phyloP scores from a whole-genome alignment of 2,113 vertebrate species.

The Dipodomys spectabilis region DNA sequence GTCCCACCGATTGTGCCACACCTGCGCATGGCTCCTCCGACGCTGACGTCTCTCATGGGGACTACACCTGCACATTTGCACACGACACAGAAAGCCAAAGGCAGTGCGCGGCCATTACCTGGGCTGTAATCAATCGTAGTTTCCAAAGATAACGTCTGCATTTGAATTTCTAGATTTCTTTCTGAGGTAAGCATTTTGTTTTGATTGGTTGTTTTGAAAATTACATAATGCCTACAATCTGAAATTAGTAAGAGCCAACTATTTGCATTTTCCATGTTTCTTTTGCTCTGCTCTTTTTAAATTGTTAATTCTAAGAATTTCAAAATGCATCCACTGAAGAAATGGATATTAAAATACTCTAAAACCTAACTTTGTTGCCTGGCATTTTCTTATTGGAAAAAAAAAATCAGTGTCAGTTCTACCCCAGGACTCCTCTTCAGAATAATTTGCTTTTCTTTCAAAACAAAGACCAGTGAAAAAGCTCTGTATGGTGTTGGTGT shows the following conservation, averaged over 20 bases:
- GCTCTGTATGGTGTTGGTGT: background rate
- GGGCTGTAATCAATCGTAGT: slow-evolving; percentile 55
- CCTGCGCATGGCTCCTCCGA: background rate
- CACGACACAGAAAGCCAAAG: slow-evolving; percentile 44
- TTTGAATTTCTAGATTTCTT: slow-evolving; percentile 51
- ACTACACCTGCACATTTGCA: slow-evolving; percentile 44
- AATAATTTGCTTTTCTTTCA: background rate
- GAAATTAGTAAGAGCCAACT: background rate
- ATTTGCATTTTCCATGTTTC: background rate
- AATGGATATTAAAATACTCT: slow-evolving; percentile 70
- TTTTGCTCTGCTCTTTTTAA: slow-evolving; percentile 58
- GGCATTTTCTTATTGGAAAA: background rate
- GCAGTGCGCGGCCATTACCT: background rate
- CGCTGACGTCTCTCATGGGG: accelerated
- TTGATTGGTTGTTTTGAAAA: background rate
- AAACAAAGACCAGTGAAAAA: slow-evolving; percentile 22
- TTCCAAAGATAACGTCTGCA: slow-evolving; percentile 10
- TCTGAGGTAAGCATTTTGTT: background rate
- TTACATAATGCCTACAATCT: background rate
- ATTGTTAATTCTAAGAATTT: slow-evolving; percentile 59
- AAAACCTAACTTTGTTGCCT: background rate
- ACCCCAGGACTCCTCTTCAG: no score
- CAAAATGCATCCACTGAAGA: slow-evolving; percentile 39
- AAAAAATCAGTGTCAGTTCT: background rate
- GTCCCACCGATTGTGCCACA: background rate